Base-by-base conservation (phyloP, 2,888 invertebrate genomes). In the Metalampra italica region DNA sequence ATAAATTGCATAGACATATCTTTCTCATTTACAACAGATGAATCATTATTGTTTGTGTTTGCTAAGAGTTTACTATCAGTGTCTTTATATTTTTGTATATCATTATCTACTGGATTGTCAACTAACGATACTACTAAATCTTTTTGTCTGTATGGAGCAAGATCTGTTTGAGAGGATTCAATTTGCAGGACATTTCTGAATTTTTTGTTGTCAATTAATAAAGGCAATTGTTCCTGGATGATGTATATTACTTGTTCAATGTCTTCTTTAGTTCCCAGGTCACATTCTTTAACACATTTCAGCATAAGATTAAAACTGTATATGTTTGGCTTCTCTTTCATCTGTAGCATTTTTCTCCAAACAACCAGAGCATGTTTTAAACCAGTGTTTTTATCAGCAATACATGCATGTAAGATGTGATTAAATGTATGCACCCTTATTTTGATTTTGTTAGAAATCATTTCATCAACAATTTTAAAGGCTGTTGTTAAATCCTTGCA, bases 391-490 rank as follows among this genome's bases (percentile, higher is more conserved):
- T 91, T 92, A 71, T 98, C 94, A 14, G 93, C 89, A 47, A 96
- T 94, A 68, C 97, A 96, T 4, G 95, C 96, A 76, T 96, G 96
- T 4, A 98, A 77, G 14, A 98, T 81, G 74, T 95, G 95, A 69
- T 94, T 94, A 52, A 94, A 93, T 1, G 96, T 95, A 43, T 93
- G 92, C 0, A 90, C 88, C 61, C 91, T 91, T 15, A 95, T 79
- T 50, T 84, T 75, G 12, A 95, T 80, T 46, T 90, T 82, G 50
- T 92, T 93, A 40, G 92, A 85, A 1, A 90, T 68, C 94, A 97
- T 96, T 88, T 97, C 95, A 85, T 98, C 97, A 1, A 94, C 95
- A 49, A 98, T 75, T 68, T 91, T 73, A 78, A 97, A 97, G 0
- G 97, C 96, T 36, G 92, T 93, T 50, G 91, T 69, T 13, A 96